phyloP scores from a whole-genome alignment of 2,888 invertebrate species.

The Phrixothrix hirtus region DNA sequence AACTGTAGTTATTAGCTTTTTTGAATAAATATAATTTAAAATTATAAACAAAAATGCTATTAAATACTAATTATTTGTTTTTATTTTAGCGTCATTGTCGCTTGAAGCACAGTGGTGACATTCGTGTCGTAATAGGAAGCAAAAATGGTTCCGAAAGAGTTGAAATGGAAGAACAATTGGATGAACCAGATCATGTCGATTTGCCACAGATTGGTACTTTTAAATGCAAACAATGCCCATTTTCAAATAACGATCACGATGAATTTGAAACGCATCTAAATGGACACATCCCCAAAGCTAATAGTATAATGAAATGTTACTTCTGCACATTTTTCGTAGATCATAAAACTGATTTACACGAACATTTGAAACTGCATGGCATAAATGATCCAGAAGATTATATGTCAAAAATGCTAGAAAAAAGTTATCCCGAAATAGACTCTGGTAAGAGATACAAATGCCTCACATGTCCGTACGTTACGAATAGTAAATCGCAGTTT shows the following conservation, averaged over 20 bases:
- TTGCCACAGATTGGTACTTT: conserved; percentile 50
- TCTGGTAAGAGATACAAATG: conserved; percentile 74
- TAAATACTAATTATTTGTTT: no score
- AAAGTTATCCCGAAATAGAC: conserved; percentile 43
- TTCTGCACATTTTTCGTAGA: conserved; percentile 80
- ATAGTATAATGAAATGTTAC: conserved; percentile 76
- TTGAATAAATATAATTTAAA: conserved; percentile 1
- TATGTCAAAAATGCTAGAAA: conserved; percentile 54
- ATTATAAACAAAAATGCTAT: no score
- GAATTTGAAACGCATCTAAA: conserved; percentile 67
- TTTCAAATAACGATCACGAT: conserved; percentile 63
- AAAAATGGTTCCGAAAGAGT: conserved; percentile 60
- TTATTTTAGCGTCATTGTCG: conserved; percentile 73
- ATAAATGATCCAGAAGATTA: conserved; percentile 64
- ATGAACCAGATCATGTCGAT: conserved; percentile 53
- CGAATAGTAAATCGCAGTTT: conserved; percentile 84
- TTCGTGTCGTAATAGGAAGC: conserved; percentile 65
- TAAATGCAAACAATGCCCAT: conserved; percentile 75
- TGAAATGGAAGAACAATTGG: conserved; percentile 50
- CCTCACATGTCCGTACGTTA: conserved; percentile 80
- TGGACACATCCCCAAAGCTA: conserved; percentile 70
- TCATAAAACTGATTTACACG: conserved; percentile 68
- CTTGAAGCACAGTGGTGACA: conserved; percentile 76
- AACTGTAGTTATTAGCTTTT: conserved; percentile 3
- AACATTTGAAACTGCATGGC: conserved; percentile 70